A percentile compares a stretch with the other conserved stretches of the same genome.
These are phyloP conservation scores for Mergus octosetaceus DNA, from an alignment of 2,797 vertebrate genomes.

Conservation along the genomic window DNA sequence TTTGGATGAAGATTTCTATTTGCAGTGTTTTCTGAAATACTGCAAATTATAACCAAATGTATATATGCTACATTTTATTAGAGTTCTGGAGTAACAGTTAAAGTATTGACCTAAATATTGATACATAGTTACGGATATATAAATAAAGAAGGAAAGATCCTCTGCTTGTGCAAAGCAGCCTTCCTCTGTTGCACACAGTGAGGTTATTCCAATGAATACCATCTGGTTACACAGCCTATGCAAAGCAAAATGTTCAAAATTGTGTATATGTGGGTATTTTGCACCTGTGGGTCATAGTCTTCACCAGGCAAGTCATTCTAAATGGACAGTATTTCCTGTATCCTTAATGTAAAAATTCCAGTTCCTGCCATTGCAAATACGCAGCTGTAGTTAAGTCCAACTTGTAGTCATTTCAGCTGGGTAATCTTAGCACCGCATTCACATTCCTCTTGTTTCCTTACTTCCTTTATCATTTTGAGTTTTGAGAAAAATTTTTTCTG, in stretches of 20 bases:
- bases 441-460: neutral
- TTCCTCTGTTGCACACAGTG: neutral
- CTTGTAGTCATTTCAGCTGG: neutral
- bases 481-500: neutral
- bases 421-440: neutral
- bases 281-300: neutral
- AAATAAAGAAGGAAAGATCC: neutral
- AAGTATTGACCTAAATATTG: constrained; percentile 38
- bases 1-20: constrained; percentile 65
- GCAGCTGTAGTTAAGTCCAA: neutral
- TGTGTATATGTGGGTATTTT: neutral
- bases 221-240: neutral
- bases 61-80: constrained; percentile 46
- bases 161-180: neutral
- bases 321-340: neutral
- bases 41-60: constrained; percentile 75
- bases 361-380: neutral
- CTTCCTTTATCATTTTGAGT: neutral
- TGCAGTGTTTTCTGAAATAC: constrained; percentile 67
- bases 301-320: neutral
- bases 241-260: neutral
- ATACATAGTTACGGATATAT: neutral
- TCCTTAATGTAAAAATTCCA: neutral
- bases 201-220: neutral
- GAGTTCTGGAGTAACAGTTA: constrained; percentile 27